Conservation (phyloP, 2,797 vertebrate genomes). For the Phataginus tricuspis region DNA sequence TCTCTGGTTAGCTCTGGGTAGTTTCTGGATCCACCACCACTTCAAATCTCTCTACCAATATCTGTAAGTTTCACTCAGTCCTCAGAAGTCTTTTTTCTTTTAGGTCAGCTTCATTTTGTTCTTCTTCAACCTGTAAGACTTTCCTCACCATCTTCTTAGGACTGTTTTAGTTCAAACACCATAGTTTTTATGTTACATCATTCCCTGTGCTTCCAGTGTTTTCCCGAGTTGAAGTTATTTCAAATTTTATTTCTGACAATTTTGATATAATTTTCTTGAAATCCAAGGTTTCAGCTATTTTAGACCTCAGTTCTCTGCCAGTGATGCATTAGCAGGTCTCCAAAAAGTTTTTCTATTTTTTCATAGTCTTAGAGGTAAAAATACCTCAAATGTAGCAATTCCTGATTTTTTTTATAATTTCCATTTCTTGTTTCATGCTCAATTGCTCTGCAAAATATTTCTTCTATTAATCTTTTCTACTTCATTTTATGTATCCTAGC, state of each 20-base stretch:
- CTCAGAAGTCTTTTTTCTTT: neutral
- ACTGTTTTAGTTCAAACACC: neutral
- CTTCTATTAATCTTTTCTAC: neutral
- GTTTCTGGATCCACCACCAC: neutral
- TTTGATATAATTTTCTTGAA: constrained; percentile 90
- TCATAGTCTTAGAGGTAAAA: neutral
- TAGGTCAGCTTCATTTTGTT: no score
- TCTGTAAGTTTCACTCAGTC: neutral
- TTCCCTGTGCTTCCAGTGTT: neutral
- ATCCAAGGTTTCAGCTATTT: constrained; percentile 88
- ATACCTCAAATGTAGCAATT: neutral
- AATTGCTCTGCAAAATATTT: neutral
- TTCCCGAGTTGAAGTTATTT: constrained; percentile 88
- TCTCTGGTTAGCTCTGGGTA: neutral
- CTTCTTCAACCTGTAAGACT: no score
- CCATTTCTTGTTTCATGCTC: neutral
- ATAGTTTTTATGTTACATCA: neutral
- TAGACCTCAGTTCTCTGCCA: neutral
- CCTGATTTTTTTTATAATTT: neutral
- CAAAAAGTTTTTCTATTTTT: neutral
- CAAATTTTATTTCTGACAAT: constrained; percentile 90
- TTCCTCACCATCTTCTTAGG: neutral
- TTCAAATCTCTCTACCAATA: neutral
- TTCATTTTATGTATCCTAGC: neutral
- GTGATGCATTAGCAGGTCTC: neutral